Conservation (phyloP, 2,113 vertebrate species). For the Serranochromis macrocephalus region DNA sequence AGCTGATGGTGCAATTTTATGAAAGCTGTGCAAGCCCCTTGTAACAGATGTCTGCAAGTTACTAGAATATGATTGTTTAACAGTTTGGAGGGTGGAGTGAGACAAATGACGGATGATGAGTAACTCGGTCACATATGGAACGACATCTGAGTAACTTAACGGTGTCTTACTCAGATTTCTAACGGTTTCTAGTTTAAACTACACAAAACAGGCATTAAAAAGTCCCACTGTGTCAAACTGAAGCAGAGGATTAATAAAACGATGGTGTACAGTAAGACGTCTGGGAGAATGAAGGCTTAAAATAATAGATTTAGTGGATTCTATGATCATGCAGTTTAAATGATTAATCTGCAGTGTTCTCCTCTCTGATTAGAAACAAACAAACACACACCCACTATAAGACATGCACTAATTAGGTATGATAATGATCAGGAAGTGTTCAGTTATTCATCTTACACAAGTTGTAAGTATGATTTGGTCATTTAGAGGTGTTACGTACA, state of each 20-base stretch:
- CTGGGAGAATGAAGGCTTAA: neutral
- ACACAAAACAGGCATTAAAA: neutral
- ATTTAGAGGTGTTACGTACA: neutral
- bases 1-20: neutral
- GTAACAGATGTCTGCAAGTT: neutral
- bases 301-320: neutral
- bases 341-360: neutral
- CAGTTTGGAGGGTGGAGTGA: neutral
- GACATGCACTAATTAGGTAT: neutral
- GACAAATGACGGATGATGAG: neutral
- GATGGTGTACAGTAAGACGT: neutral
- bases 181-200: neutral
- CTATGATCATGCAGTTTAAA: neutral
- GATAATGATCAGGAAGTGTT: neutral
- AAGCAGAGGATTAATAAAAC: neutral
- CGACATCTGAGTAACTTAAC: neutral
- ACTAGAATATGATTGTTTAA: neutral
- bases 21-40: neutral
- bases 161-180: neutral
- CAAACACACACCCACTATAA: neutral
- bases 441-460: neutral
- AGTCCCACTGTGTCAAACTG: neutral
- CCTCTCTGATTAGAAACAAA: neutral
- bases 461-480: neutral
- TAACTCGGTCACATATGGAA: neutral